Evolutionary conservation across 2,797 vertebrate species (phyloP), one percentile per base, ranked within the genome.

Genomic region (Florisuga fusca): DNA sequence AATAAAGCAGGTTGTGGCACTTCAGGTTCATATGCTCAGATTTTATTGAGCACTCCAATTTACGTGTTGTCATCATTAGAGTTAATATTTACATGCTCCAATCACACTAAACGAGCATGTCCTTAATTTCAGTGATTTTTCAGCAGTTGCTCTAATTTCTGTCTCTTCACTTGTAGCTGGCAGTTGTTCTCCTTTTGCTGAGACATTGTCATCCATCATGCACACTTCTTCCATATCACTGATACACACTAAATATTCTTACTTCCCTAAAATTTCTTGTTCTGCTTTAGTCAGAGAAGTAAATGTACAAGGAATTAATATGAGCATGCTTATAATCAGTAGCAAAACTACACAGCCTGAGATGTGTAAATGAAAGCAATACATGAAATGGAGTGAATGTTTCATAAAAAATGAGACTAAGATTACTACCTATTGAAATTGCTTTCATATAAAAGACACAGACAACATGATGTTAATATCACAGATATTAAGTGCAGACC

Each of bases 61-160:
- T 96, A 93, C 5, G 12, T 97, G 94, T 96, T 96, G 93, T 84
- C 90, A 94, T 94, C 93, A 88, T 87, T 85, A 85, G 67, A 89
- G 93, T 95, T 97, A 96, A 95, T 97, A 97, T 95, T 97, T 96
- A 91, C 91, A 91, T 79, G 87, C 86, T 96, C 95, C 91, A 95
- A 94, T 95, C 96, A 95, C 92, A 89, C 77, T 94, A 96, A 96
- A 96, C 14, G 26, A 96, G 95, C 87, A 90, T 74, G 80, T 94
- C 94, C 94, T 96, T 96, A 94, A 97, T 96, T 94, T 94, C 95
- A 74, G 89, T 93, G 85, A 94, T 96, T 92, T 95, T 94, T 90
- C 89, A 82, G 85, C 67, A 88, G 94, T 96, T 89, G 34, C 89
- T 94, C 55, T 93, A 94, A 96, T 97, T 96, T 94, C 85, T 97